Base-by-base conservation (phyloP, 2,797 vertebrate genomes). In the Darevskia nairensis region DNA sequence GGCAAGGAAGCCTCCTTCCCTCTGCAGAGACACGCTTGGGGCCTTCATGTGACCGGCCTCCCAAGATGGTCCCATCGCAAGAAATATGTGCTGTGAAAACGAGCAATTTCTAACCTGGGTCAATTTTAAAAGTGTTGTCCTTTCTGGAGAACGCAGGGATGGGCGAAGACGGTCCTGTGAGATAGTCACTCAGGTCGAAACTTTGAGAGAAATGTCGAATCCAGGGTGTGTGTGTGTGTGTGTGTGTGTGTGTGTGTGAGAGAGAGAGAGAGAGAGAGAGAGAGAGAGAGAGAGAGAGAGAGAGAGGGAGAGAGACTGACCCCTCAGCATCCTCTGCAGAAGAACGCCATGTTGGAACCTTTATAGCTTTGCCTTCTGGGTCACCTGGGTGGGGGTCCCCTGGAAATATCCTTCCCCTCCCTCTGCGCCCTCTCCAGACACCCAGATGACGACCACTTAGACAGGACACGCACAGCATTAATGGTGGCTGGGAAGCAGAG, bases 271-370 rank as follows among this genome's bases (percentile, higher is more conserved):
- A 2, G 35, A 35, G 35, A 35, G 35, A 2, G 35, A 35, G 35
- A 35, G 35, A 3, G 35, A 3, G 35, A 35, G 35, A 35, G 35
- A 35, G 35, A 35, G 35, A 35, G 35, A 35, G 35, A 35, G 35
- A 35, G 3, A 50, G 11, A 13, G 50, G 15, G 50, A 50, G 50
- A 50, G 50, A 50, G 50, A 50, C 35, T 5, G 1, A 9, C 19
- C 83, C 35, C 6, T 35, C 29, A 15, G 2, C 1, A 17, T 17
- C 6, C 39, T n/a, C 15, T 21, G 5, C 11, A 7, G 9, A 23
- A 11, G 50, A 23, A 21, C 8, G 10, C 4, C 55, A 6, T 0
- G 1, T 19, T 0, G 1, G 3, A 23, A 4, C 69, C 35, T 61
- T 32, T 23, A 1, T 3, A 5, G 68, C 19, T 13, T 15, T 29